Base-by-base conservation (phyloP, 2,888 invertebrate genomes). In the Tetramorium bicarinatum region DNA sequence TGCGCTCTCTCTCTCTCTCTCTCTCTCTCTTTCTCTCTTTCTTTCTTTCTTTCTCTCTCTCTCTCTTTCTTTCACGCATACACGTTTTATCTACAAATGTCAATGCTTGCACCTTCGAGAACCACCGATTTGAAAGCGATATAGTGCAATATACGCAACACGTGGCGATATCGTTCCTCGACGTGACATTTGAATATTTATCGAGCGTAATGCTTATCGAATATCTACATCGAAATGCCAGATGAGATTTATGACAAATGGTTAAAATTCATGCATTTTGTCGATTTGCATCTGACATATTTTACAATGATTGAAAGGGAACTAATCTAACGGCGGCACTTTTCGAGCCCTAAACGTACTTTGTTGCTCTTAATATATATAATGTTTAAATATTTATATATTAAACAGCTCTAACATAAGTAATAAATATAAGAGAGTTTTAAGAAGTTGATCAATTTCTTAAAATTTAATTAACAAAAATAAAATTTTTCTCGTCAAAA, bases 31-130 rank as follows among this genome's bases (percentile, higher is more conserved):
- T n/a, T n/a, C n/a, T n/a, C n/a, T n/a, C n/a, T n/a, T n/a, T n/a
- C n/a, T n/a, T n/a, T n/a, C 6, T 62, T 6, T 61, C 34, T 61
- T 18, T 59, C 59, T 59, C 52, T 49, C 29, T 61, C 18, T 61
- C 34, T 61, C 38, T 62, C 11, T n/a, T n/a, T 61, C 34, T 62
- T 11, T 62, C 41, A 11, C 41, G 25, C 41, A 44, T 21, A 38
- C 76, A 74, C 67, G 62, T 66, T 75, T 44, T 7, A 21, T 67
- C 54, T 25, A 8, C 34, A 41, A 74, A 72, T 72, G 29, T 64
- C 49, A 25, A n/a, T 54, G 41, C 62, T 54, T 72, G 76, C 59
- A 83, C 41, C 67, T 69, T 79, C 41, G 87, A 87, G 79, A 72
- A 84, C 66, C 82, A 66, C 21, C 44, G 79, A 82, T 82, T 75